A percentile compares a stretch with the other conserved stretches of the same genome.
These are phyloP conservation scores for Cheumatopsyche charites DNA, from an alignment of 1,140 invertebrate species.

Conservation along the genomic window DNA sequence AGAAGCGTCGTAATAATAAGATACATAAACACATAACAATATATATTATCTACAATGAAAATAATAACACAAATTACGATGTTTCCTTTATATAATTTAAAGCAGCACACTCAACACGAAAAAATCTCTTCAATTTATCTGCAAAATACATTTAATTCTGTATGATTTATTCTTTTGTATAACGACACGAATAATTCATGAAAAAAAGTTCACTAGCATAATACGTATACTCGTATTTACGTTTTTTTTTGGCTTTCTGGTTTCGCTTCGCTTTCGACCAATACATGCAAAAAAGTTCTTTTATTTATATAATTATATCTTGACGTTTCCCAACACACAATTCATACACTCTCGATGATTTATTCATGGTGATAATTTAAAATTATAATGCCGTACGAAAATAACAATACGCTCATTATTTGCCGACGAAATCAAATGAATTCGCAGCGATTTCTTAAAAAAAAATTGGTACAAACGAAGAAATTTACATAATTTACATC, in stretches of 20 bases:
- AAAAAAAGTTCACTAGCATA: not conserved
- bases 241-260: conserved; percentile 7
- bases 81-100: too few relatives aligned
- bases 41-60: too few relatives aligned
- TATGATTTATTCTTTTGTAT: conserved; percentile 1
- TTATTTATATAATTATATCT: not conserved
- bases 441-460: too few relatives aligned
- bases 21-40: too few relatives aligned
- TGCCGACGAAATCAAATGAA: too few relatives aligned
- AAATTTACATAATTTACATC: too few relatives aligned
- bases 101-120: too few relatives aligned
- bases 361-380: conserved; percentile 25
- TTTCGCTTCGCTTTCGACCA: not conserved
- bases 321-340: not conserved
- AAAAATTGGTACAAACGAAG: too few relatives aligned
- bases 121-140: too few relatives aligned
- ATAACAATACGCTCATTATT: too few relatives aligned
- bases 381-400: conserved; percentile 10
- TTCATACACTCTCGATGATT: conserved; percentile 7
- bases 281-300: conserved; percentile 16
- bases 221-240: not conserved
- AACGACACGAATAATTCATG: conserved; percentile 7
- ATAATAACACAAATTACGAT: too few relatives aligned
- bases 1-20: too few relatives aligned
- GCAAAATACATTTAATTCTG: not conserved